Conservation (phyloP, 2,888 invertebrate genomes). For the Drosophila monieri region DNA sequence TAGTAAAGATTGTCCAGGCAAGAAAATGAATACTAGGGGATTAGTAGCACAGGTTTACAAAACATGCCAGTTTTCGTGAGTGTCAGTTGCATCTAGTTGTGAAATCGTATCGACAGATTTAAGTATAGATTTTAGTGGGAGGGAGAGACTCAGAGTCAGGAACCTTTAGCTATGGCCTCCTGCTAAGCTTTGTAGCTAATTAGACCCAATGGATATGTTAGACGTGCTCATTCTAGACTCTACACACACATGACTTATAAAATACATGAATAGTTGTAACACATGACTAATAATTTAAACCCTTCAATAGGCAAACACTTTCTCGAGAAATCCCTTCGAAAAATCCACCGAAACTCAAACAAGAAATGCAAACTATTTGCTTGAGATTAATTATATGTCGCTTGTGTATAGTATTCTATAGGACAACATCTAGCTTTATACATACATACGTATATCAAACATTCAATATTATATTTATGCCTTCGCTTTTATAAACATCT, state of each 20-base stretch:
- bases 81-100: slow-evolving; percentile 36
- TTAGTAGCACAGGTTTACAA: slow-evolving; percentile 18
- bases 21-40: slow-evolving; percentile 10
- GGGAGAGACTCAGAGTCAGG: slow-evolving; percentile 68
- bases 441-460: slow-evolving; percentile 77
- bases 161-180: slow-evolving; percentile 9
- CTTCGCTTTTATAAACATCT: slow-evolving; percentile 55
- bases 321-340: slow-evolving; percentile 8
- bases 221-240: slow-evolving; percentile 25
- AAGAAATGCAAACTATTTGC: not conserved
- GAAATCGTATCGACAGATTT: slow-evolving; percentile 37
- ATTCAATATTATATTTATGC: slow-evolving; percentile 55
- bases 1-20: slow-evolving; percentile 65
- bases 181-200: slow-evolving; percentile 57
- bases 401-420: slow-evolving; percentile 1
- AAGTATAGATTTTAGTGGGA: slow-evolving; percentile 20
- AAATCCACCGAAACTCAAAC: slow-evolving; percentile 4
- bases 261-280: slow-evolving; percentile 6
- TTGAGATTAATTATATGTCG: not conserved
- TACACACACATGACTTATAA: slow-evolving; percentile 5
- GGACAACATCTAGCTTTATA: slow-evolving; percentile 36
- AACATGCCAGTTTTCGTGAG: slow-evolving; percentile 19
- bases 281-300: slow-evolving; percentile 11
- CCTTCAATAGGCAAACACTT: slow-evolving; percentile 5
- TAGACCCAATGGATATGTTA: slow-evolving; percentile 69